phyloP scores from a whole-genome alignment of 2,888 invertebrate genomes.

The Drosophila flavopinicola region DNA sequence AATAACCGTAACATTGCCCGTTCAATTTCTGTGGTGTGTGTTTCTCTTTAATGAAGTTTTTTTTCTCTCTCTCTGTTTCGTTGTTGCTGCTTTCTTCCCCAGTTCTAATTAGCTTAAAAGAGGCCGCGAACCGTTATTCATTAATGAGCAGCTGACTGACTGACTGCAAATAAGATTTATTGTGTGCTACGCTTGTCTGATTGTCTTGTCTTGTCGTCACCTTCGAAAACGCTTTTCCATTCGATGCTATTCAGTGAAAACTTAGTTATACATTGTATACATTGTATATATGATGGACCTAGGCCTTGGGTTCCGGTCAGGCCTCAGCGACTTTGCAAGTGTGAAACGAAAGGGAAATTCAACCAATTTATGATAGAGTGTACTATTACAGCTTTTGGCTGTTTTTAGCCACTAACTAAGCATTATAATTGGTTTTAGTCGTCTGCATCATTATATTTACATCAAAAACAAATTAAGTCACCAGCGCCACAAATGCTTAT shows the following conservation, averaged over 20 bases:
- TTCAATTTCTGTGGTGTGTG: constrained; percentile 25
- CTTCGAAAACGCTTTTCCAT: constrained; percentile 38
- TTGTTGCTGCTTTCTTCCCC: constrained; percentile 47
- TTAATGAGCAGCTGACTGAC: constrained; percentile 60
- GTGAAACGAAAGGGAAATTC: constrained; percentile 61
- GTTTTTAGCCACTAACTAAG: background rate
- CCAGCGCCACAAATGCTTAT: background rate
- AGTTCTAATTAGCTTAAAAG: constrained; percentile 55
- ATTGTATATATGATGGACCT: constrained; percentile 21
- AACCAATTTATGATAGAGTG: constrained; percentile 35
- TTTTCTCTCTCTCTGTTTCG: constrained; percentile 3
- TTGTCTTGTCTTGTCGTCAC: constrained; percentile 29
- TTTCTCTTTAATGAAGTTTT: constrained; percentile 33
- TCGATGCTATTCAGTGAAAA: constrained; percentile 47
- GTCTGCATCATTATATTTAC: constrained; percentile 31
- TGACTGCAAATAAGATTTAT: constrained; percentile 53
- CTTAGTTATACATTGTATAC: background rate
- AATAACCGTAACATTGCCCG: constrained; percentile 57
- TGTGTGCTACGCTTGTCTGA: constrained; percentile 9
- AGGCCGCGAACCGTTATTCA: constrained; percentile 59
- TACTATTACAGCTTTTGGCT: constrained; percentile 24
- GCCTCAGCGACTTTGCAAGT: constrained; percentile 39
- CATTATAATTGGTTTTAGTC: background rate
- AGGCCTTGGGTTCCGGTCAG: constrained; percentile 37
- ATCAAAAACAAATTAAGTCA: constrained; percentile 41